phyloP scores from a whole-genome alignment of 2,888 invertebrate species.

The Cosmorhoe ocellata region DNA sequence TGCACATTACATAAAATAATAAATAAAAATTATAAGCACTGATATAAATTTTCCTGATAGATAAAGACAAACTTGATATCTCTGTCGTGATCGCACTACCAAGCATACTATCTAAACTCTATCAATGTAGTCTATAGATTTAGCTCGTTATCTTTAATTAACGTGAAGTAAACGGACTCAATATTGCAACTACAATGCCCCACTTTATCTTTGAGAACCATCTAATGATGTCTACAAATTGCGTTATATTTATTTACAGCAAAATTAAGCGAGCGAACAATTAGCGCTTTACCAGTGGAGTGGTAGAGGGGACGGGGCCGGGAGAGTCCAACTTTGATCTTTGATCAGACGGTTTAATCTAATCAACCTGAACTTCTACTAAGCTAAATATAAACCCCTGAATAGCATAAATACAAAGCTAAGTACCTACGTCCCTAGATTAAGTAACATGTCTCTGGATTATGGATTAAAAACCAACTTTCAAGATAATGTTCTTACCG shows the following conservation, averaged over 20 bases:
- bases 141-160: constrained; percentile 67
- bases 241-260: constrained; percentile 62
- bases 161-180: constrained; percentile 61
- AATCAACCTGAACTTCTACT: no score
- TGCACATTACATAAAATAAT: no score
- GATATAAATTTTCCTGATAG: not conserved
- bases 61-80: constrained; percentile 17
- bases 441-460: no score
- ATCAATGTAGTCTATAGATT: constrained; percentile 39
- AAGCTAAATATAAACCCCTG: no score
- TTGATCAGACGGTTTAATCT: no score
- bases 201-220: constrained; percentile 58
- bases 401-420: no score
- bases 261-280: constrained; percentile 62
- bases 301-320: constrained; percentile 30
- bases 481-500: no score
- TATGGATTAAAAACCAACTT: no score
- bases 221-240: constrained; percentile 68
- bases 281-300: constrained; percentile 48
- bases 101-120: constrained; percentile 32
- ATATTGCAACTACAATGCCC: constrained; percentile 61
- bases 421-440: no score
- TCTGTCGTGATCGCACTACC: constrained; percentile 26
- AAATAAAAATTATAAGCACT: no score
- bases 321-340: no score